Evolutionary conservation across 2,888 invertebrate species (phyloP), one percentile per base, ranked within the genome.

Genomic region (Proisotoma minuta): DNA sequence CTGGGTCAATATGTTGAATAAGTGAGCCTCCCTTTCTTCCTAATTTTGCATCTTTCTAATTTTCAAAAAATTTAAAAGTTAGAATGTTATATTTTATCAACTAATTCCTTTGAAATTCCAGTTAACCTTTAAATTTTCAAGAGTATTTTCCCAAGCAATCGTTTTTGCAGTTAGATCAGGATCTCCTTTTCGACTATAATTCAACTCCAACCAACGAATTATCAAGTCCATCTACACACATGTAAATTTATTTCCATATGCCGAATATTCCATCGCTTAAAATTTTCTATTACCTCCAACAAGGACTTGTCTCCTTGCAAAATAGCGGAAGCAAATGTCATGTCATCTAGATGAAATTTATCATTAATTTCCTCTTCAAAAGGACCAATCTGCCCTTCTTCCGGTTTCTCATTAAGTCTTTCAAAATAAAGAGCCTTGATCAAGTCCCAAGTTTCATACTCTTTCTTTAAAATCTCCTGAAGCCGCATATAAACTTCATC

Each of bases 81-180:
- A 15, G 8, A 34, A 8, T 34, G 34, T 10, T 10, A 8, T 34
- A 60, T 24, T 43, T 2, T 8, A 3, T 24, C 4, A n/a, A 43
- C 22, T 34, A 22, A n/a, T 12, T 27, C 15, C 15, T 15, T 10
- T 8, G n/a, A n/a, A n/a, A n/a, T n/a, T n/a, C 34, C 8, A 10
- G 34, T 34, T 39, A 50, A 69, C 69, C 57, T 68, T 69, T 34
- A 73, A 22, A n/a, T 54, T 39, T 23, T 70, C 68, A 28, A 60
- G 57, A 2, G 73, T 73, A 22, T 73, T 66, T 51, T 73, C 73
- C 71, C 71, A 73, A 20, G 62, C 68, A 27, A 71, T 63, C 39
- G 57, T 52, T 58, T 68, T 71, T 5, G 60, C 61, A n/a, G 54
- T 49, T 15, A 71, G 47, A 56, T 70, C 70, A 0, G 73, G 71